Percentiles rank a stretch among this genome's conserved stretches.
Conservation (phyloP, 2,797 vertebrate genomes). For the Bucorvus abyssinicus region DNA sequence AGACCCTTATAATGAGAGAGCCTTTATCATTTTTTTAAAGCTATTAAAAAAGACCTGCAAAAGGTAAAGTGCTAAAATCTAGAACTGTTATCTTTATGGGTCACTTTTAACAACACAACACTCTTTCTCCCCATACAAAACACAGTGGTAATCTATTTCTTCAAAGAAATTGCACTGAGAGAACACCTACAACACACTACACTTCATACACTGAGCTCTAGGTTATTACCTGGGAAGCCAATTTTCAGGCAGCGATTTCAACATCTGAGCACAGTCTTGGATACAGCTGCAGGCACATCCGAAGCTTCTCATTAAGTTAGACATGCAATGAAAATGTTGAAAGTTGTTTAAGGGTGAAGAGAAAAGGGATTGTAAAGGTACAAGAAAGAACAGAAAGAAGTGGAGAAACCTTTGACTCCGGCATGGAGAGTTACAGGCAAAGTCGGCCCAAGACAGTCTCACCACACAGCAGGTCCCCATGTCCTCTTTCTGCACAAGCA, state of each 20-base stretch:
- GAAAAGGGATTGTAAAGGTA: slow-evolving; percentile 23
- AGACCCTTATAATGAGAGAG: slow-evolving; percentile 47
- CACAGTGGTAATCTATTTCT: slow-evolving; percentile 62
- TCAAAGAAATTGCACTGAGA: slow-evolving; percentile 60
- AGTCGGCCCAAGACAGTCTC: not conserved
- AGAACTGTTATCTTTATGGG: slow-evolving; percentile 53
- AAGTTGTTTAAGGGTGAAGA: slow-evolving; percentile 35
- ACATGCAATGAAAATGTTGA: slow-evolving; percentile 35
- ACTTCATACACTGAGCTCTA: slow-evolving; percentile 32
- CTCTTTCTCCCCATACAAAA: slow-evolving; percentile 40
- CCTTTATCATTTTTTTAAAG: slow-evolving; percentile 55
- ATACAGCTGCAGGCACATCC: slow-evolving; percentile 43
- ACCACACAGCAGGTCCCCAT: not conserved
- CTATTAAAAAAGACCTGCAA: slow-evolving; percentile 53
- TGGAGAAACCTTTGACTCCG: not conserved
- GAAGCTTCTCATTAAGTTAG: slow-evolving; percentile 53
- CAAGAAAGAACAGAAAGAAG: not conserved
- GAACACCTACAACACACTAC: slow-evolving; percentile 29
- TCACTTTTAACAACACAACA: slow-evolving; percentile 70
- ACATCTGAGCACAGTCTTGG: slow-evolving; percentile 37
- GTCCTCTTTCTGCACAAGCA: not conserved
- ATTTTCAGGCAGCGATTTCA: slow-evolving; percentile 46
- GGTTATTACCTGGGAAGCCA: slow-evolving; percentile 46
- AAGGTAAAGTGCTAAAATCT: slow-evolving; percentile 50
- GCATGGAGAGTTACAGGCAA: not conserved